These are phyloP conservation scores for Gavia stellata DNA, from an alignment of 2,113 vertebrate species.

Conservation along the genomic window DNA sequence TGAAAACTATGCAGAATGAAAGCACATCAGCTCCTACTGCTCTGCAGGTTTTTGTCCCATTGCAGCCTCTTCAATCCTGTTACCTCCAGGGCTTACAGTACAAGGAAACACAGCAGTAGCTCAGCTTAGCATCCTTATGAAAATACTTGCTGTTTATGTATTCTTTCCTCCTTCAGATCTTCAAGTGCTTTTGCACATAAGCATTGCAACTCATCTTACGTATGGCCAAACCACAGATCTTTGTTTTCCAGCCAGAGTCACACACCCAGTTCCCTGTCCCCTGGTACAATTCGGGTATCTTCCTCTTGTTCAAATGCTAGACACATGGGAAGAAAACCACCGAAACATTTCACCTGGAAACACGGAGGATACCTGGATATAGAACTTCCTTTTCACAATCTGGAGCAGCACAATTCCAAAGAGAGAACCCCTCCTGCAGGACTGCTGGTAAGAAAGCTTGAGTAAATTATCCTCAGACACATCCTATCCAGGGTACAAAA, in stretches of 20 bases:
- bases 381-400: background rate
- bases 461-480: background rate
- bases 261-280: background rate
- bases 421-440: background rate
- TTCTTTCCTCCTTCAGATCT: background rate
- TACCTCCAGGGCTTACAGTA: background rate
- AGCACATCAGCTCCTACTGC: background rate
- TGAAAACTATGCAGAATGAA: background rate
- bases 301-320: background rate
- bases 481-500: background rate
- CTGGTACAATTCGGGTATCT: background rate
- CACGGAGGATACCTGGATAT: background rate
- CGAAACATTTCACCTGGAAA: background rate
- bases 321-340: background rate
- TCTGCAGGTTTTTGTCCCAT: background rate
- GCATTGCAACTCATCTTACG: background rate
- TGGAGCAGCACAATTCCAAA: background rate
- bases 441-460: background rate
- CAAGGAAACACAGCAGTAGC: background rate
- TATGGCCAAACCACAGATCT: background rate
- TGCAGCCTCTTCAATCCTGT: background rate
- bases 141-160: background rate
- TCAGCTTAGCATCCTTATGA: background rate
- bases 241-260: background rate
- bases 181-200: background rate